These are phyloP conservation scores for Brevimyrus niger DNA, from an alignment of 2,113 vertebrate species.

Conservation along the genomic window DNA sequence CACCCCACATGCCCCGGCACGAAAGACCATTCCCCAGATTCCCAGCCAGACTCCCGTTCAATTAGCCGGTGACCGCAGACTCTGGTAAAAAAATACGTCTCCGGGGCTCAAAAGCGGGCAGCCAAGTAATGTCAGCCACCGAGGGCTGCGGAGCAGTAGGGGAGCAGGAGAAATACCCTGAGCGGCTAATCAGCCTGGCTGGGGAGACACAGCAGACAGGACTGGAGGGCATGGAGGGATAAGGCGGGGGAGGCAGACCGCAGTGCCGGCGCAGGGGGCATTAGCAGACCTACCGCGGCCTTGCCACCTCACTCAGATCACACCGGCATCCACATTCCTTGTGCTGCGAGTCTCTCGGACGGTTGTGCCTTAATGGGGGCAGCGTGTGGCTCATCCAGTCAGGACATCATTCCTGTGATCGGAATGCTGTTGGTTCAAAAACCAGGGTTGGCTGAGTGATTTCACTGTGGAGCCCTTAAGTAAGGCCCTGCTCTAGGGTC, in stretches of 20 bases:
- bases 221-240: background rate
- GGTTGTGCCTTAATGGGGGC: background rate
- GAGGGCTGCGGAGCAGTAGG: background rate
- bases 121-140: slow-evolving; percentile 36
- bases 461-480: background rate
- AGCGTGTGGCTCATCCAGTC: background rate
- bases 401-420: background rate
- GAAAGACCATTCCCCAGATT: slow-evolving; percentile 11
- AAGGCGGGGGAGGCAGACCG: background rate
- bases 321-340: background rate
- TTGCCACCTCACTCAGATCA: background rate
- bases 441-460: background rate
- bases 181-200: background rate
- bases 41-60: slow-evolving; percentile 55
- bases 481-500: background rate
- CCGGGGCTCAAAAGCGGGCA: slow-evolving; percentile 48
- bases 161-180: background rate
- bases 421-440: background rate
- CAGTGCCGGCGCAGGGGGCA: background rate
- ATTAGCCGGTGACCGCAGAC: slow-evolving; percentile 58
- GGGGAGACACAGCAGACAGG: background rate
- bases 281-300: background rate
- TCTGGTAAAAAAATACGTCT: slow-evolving; percentile 64
- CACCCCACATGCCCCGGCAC: background rate
- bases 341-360: background rate